Base-by-base conservation (phyloP, 2,797 vertebrate species). In the Syndactyla subalaris region DNA sequence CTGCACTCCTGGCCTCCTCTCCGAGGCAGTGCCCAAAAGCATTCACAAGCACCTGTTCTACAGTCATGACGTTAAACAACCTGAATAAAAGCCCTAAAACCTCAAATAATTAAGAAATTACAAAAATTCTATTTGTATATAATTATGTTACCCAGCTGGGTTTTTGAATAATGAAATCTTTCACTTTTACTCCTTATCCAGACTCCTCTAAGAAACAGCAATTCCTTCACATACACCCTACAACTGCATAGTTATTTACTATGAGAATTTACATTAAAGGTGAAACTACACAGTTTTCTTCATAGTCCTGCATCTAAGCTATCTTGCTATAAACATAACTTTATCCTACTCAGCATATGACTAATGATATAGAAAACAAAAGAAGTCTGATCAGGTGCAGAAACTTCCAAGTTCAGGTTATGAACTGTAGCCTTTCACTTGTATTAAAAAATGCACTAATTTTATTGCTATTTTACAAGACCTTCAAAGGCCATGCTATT, bases 381-480 rank as follows among this genome's bases (percentile, higher is more conserved):
- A 46, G n/a, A 43, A 49, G 24, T 4, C 23, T 13, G 27, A 74
- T 59, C 58, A 30, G 2, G 16, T 18, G 6, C 9, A 83, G 85
- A 77, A 80, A n/a, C 4, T 63, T 74, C 39, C 12, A 86, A 91
- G 17, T 62, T 36, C 21, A 30, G 39, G 4, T 27, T 71, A 88
- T 57, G 81, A 93, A 48, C 27, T 11, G 9, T 11, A 92, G 34
- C 4, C 14, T 86, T 88, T 82, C 43, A 14, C 29, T 48, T 41
- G 29, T 57, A 45, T 74, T 89, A 80, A 38, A 51, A 34, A 82
- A 46, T 2, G 58, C 29, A n/a, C 57, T 39, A 14, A 63, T 92
- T 89, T 89, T 66, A 49, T n/a, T 92, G 78, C n/a, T 76, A 38
- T 54, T 91, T 82, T 48, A 52, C 41, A 92, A 86, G 80, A 74